Base-by-base conservation (phyloP, 2,113 vertebrate genomes). In the Alethe diademata region DNA sequence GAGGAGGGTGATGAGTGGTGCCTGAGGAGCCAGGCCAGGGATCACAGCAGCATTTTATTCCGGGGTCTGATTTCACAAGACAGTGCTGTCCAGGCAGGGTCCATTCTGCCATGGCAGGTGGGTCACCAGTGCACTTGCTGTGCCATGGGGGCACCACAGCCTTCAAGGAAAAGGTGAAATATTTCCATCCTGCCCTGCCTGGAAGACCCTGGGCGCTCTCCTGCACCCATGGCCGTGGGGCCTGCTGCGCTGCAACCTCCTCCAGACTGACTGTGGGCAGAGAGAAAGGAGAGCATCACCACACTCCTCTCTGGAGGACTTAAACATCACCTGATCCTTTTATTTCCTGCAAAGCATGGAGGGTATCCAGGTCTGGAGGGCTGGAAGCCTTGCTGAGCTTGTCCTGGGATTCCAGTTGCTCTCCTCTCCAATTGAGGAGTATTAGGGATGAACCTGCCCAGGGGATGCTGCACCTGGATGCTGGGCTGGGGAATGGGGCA, bases 331-430 rank as follows among this genome's bases (percentile, higher is more conserved):
- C 90, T 86, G 80, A 66, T 82, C 67, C 75, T 90, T 96, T 96
- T 97, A 96, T 95, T 97, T 96, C 90, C 88, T 62, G 81, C 38
- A 80, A 90, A 95, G 87, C 65, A 72, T 1, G 3, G 67, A 93
- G 58, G 66, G 42, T 85, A 56, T 73, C 75, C 72, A 54, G 72
- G 64, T 40, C 75, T 26, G 78, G 54, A 90, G 78, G 66, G 85
- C 57, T 69, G 78, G 85, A 57, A 86, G 81, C 70, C 78, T 94
- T 86, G 81, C 62, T 69, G 88, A 82, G 74, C 12, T 85, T 82
- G 58, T 82, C 18, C 62, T 75, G 2, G 85, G 12, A 54, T 69
- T 81, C 61, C 0, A 1, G 42, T 24, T 40, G 53, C 57, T 93
- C 19, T 91, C 29, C 69, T 67, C 62, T 74, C 26, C 1, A 1